Evolutionary conservation across 2,888 invertebrate species (phyloP).

Genomic region (Megamerina dolium): DNA sequence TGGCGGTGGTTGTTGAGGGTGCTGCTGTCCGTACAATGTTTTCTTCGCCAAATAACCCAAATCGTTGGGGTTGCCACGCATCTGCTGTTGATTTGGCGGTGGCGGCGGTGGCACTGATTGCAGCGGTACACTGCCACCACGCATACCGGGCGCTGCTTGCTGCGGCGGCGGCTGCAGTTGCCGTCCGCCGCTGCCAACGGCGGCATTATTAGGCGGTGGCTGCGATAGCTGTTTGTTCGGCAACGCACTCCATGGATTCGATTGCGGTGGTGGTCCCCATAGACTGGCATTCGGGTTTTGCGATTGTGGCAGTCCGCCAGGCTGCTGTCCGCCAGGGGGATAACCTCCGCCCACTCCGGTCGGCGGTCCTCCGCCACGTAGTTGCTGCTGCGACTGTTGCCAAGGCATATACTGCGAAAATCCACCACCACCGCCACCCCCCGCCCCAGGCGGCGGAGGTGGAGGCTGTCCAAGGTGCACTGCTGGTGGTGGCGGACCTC

Average conservation of each 20-base stretch:
- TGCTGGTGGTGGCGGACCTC: conserved; percentile 30
- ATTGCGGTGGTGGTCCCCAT: conserved; percentile 48
- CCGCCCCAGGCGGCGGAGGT: conserved; percentile 24
- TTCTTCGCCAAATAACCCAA: conserved; percentile 39
- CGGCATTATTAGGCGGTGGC: conserved; percentile 24
- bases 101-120: conserved; percentile 33
- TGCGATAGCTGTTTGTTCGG: conserved; percentile 36
- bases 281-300: conserved; percentile 48
- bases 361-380: conserved; percentile 30
- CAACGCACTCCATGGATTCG: conserved; percentile 47
- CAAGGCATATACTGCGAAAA: conserved; percentile 44
- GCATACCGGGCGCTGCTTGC: conserved; percentile 24
- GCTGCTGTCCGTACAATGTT: conserved; percentile 32
- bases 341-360: conserved; percentile 21
- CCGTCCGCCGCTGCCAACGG: conserved; percentile 23
- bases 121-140: conserved; percentile 38
- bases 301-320: conserved; percentile 31
- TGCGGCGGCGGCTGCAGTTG: conserved; percentile 27
- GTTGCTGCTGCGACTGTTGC: conserved; percentile 40
- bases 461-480: conserved; percentile 37
- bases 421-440: conserved; percentile 29
- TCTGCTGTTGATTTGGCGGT: conserved; percentile 23
- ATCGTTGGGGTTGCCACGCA: conserved; percentile 38
- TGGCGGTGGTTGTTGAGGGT: conserved; percentile 27
- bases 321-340: conserved; percentile 21